phyloP scores from a whole-genome alignment of 1,140 invertebrate species.

The Scaptomyza montana region DNA sequence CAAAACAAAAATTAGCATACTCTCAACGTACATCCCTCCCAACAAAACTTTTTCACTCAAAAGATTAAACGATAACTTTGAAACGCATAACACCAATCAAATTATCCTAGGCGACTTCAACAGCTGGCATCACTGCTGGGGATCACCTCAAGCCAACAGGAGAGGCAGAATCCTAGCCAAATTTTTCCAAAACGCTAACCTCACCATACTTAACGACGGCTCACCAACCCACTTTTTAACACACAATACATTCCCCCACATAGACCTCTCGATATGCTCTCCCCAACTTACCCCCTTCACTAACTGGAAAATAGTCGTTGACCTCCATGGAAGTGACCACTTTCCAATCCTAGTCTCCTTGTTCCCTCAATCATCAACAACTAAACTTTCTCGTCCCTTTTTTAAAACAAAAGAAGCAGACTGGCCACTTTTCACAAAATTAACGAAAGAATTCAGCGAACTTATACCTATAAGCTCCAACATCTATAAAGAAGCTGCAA shows the following conservation, averaged over 20 bases:
- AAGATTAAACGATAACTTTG: neutral
- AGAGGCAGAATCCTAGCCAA: neutral
- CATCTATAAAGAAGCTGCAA: conserved; percentile 2
- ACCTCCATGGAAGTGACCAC: no score
- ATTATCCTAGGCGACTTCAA: neutral
- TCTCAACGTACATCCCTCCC: neutral
- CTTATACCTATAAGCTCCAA: neutral
- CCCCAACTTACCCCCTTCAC: neutral
- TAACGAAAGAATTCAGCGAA: neutral
- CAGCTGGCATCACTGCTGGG: neutral
- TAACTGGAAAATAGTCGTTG: neutral
- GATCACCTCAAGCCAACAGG: neutral
- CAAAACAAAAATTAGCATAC: neutral
- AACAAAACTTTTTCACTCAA: conserved; percentile 1
- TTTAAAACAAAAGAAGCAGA: no score
- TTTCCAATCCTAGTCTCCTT: no score
- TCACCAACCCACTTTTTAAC: neutral
- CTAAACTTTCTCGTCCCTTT: no score
- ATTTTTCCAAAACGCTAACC: conserved; percentile 1
- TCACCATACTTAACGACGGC: neutral
- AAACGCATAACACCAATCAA: neutral
- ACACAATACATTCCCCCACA: neutral
- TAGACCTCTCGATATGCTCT: neutral
- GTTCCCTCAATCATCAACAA: no score
- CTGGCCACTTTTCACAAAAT: neutral